phyloP scores from a whole-genome alignment of 2,113 vertebrate species.

The Lagopus muta region DNA sequence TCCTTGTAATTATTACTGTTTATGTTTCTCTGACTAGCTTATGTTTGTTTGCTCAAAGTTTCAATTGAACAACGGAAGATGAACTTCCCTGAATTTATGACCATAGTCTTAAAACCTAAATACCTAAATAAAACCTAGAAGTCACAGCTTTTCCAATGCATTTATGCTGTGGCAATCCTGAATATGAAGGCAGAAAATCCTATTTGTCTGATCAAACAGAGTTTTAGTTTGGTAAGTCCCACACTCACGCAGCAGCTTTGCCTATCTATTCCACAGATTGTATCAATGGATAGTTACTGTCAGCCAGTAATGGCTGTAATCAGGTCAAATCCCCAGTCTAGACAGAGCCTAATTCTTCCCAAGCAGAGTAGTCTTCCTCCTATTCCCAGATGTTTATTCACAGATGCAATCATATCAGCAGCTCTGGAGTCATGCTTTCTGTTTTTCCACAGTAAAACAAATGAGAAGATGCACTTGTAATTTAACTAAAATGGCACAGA shows the following conservation, averaged over 20 bases:
- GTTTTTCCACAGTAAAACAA: not conserved
- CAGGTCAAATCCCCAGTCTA: constrained; percentile 72
- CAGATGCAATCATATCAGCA: constrained; percentile 19
- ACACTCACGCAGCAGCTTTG: not conserved
- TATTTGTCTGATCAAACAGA: not conserved
- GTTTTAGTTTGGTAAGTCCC: not conserved
- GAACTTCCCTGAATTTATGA: not conserved
- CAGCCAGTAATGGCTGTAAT: constrained; percentile 49
- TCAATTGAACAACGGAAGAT: not conserved
- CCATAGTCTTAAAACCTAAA: rapidly evolving
- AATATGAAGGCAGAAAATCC: not conserved
- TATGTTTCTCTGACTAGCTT: not conserved
- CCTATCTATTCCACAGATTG: not conserved
- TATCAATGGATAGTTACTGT: not conserved
- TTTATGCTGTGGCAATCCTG: not conserved
- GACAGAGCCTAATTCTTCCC: constrained; percentile 70
- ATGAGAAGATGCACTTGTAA: not conserved
- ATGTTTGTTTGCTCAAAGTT: not conserved
- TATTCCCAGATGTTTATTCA: constrained; percentile 53
- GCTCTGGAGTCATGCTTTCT: not conserved
- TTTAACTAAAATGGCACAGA: too few relatives aligned
- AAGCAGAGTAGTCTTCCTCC: constrained; percentile 28
- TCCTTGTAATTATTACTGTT: not conserved
- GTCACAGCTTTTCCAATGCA: not conserved
- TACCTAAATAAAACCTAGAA: not conserved